These are phyloP conservation scores for Hypolimnas misippus DNA, from an alignment of 2,888 invertebrate genomes.

Conservation along the genomic window DNA sequence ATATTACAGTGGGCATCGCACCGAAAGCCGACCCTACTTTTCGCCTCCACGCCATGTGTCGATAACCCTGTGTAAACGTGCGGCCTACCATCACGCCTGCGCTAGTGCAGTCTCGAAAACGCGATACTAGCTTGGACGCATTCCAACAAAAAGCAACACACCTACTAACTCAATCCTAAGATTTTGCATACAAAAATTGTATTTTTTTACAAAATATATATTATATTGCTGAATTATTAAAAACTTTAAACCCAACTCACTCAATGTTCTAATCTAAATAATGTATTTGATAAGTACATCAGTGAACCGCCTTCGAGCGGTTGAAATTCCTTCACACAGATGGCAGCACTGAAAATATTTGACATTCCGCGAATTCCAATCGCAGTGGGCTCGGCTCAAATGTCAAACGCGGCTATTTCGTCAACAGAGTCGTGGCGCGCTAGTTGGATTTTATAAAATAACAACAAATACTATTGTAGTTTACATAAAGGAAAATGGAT, in stretches of 20 bases:
- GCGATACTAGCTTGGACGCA: slow-evolving; percentile 71
- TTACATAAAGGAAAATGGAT: slow-evolving; percentile 74
- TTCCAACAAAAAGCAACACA: slow-evolving; percentile 66
- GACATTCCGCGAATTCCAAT: slow-evolving; percentile 86
- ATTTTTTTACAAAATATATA: slow-evolving; percentile 4
- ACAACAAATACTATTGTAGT: slow-evolving; percentile 76
- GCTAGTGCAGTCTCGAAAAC: slow-evolving; percentile 68
- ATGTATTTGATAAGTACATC: slow-evolving; percentile 49
- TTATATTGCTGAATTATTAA: slow-evolving; percentile 9
- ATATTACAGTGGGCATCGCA: slow-evolving; percentile 33
- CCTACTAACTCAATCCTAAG: slow-evolving; percentile 43
- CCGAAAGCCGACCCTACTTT: slow-evolving; percentile 64
- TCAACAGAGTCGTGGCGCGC: slow-evolving; percentile 83
- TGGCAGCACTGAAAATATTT: slow-evolving; percentile 87
- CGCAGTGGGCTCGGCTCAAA: slow-evolving; percentile 88
- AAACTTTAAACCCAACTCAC: slow-evolving; percentile 6
- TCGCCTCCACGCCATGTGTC: slow-evolving; percentile 71
- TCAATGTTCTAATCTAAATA: slow-evolving; percentile 33
- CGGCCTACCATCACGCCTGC: slow-evolving; percentile 76
- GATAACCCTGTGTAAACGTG: slow-evolving; percentile 78
- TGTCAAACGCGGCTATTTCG: slow-evolving; percentile 87
- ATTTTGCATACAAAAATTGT: slow-evolving; percentile 6
- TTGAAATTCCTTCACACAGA: slow-evolving; percentile 82
- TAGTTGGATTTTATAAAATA: slow-evolving; percentile 82
- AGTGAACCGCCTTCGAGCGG: slow-evolving; percentile 66